Base-by-base conservation (phyloP, 2,113 vertebrate genomes). In the Charina bottae region DNA sequence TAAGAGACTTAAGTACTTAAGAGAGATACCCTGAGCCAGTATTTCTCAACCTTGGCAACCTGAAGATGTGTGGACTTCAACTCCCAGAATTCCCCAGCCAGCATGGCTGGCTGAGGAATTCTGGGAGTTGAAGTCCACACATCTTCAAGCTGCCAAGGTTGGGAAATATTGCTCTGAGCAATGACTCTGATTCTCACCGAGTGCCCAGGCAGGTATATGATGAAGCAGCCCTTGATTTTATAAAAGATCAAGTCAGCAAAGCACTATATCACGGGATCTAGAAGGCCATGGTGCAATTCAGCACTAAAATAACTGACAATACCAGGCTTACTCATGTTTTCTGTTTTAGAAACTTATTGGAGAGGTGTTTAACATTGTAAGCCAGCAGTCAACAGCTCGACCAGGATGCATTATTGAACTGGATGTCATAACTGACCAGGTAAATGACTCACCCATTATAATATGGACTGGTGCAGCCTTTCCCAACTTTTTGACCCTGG, bases 311-410 rank as follows among this genome's bases (percentile, higher is more conserved):
- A 87, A 72, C 68, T 88, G 90, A 92, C 89, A 85, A 58, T 28
- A 60, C 53, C 85, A 85, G 24, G 2, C 93, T 84, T 83, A 6
- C 85, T 95, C 78, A 92, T 94, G 89, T 91, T 9, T 90, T 42
- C 90, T 95, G 9, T 97, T 98, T 94, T 97, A 99, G 99, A 99
- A 99, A 98, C 98, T 99, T 62, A 99, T 99, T 90, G 99, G 99
- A 3, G 99, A 99, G 96, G 99, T 99, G 78, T 99, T 99, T 95
- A 99, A 99, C 96, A 99, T 99, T 89, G 99, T 99, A 94, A 99
- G 99, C 96, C 99, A 99, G 93, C 99, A 99, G 94, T 99, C 99
- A 93, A 99, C 99, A 91, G 99, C 99, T 96, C 98, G 99, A 89
- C 99, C 99, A 33, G 99, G 99, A 93, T 99, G 99, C 93, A 99